A percentile compares a stretch with the other conserved stretches of the same genome.
Evolutionary conservation across 1,140 invertebrate genomes (phyloP).

Genomic region (Hermetia illucens): DNA sequence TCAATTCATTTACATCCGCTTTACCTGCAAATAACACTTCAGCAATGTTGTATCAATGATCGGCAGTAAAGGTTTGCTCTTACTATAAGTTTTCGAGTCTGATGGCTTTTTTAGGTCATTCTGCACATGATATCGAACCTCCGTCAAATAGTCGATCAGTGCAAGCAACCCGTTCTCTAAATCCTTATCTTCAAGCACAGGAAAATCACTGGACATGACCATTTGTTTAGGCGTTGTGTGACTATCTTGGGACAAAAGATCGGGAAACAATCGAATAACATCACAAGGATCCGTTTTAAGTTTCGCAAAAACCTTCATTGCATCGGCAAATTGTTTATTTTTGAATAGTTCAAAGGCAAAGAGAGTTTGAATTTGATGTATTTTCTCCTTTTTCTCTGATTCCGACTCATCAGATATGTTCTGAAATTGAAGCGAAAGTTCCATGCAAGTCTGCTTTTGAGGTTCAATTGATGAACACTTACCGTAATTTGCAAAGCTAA

Average conservation of each 20-base stretch:
- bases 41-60: constrained; percentile 93
- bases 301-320: constrained; percentile 82
- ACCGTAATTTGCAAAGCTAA: constrained; percentile 86
- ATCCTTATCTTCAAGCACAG: constrained; percentile 66
- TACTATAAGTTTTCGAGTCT: constrained; percentile 19
- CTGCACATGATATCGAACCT: constrained; percentile 47
- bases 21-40: constrained; percentile 88
- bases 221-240: constrained; percentile 35
- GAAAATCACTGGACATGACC: constrained; percentile 32
- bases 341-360: constrained; percentile 85
- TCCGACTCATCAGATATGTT: constrained; percentile 67
- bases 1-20: not conserved
- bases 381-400: constrained; percentile 65
- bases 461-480: too few relatives aligned
- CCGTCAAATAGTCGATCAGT: constrained; percentile 76
- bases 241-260: constrained; percentile 54
- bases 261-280: constrained; percentile 87
- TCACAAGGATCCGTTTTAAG: constrained; percentile 84
- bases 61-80: constrained; percentile 57
- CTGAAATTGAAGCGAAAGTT: constrained; percentile 37
- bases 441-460: too few relatives aligned
- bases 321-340: constrained; percentile 72
- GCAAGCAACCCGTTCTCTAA: constrained; percentile 78
- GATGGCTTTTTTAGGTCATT: constrained; percentile 29
- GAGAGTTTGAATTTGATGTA: constrained; percentile 76